These are phyloP conservation scores for Drosophila koepferae DNA, from an alignment of 2,888 invertebrate genomes.

Conservation along the genomic window DNA sequence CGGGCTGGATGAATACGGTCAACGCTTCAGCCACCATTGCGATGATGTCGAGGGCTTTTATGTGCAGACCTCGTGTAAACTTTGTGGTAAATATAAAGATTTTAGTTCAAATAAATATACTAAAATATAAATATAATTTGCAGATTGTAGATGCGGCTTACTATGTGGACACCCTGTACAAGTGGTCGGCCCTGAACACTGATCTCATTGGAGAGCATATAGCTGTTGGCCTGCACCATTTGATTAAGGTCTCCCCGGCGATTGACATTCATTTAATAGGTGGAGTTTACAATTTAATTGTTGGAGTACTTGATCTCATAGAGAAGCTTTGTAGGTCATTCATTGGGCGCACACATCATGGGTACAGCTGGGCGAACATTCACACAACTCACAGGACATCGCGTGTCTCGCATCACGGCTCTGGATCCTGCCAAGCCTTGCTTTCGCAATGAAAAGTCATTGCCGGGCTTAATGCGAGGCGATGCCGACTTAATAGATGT, in stretches of 20 bases:
- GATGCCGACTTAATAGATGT: constrained; percentile 83
- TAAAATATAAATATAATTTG: not conserved
- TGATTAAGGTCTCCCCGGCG: constrained; percentile 69
- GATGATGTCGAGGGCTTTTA: constrained; percentile 77
- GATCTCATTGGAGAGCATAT: constrained; percentile 81
- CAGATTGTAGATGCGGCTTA: constrained; percentile 80
- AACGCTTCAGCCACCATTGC: constrained; percentile 69
- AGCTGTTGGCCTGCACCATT: constrained; percentile 69
- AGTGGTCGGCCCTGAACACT: constrained; percentile 83
- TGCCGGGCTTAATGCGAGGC: constrained; percentile 75
- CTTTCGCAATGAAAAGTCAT: constrained; percentile 72
- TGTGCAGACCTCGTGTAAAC: constrained; percentile 81
- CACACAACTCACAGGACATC: constrained; percentile 67
- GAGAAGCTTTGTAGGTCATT: constrained; percentile 70
- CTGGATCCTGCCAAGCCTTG: constrained; percentile 84
- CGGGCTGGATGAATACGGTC: constrained; percentile 83
- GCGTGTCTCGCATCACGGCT: constrained; percentile 82
- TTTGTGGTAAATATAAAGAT: constrained; percentile 74
- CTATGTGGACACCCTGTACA: constrained; percentile 82
- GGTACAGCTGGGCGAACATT: constrained; percentile 82
- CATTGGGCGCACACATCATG: constrained; percentile 84
- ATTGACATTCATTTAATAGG: constrained; percentile 82
- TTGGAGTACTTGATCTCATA: not conserved
- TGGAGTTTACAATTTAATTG: constrained; percentile 12
- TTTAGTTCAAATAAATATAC: not conserved